These are phyloP conservation scores for Artemia sinica DNA, from an alignment of 2,888 invertebrate genomes.

Conservation along the genomic window DNA sequence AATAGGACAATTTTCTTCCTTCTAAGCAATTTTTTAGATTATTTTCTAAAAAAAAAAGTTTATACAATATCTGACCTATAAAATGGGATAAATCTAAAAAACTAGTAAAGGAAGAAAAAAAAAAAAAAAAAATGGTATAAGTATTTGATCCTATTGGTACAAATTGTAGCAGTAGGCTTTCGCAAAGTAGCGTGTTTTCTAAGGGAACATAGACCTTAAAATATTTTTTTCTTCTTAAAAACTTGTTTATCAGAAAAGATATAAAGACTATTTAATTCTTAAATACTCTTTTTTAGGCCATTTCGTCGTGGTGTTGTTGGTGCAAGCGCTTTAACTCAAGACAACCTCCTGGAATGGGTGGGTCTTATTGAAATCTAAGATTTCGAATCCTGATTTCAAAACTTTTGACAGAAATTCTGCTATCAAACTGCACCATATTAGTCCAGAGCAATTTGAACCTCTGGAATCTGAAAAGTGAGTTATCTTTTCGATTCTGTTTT, in stretches of 20 bases:
- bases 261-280: neutral
- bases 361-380: slow-evolving; percentile 91
- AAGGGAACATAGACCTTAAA: neutral
- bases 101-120: no score
- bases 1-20: no score
- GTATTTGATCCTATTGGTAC: no score
- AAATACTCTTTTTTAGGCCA: slow-evolving; percentile 44
- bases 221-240: slow-evolving; percentile 11
- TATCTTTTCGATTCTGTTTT: slow-evolving; percentile 18
- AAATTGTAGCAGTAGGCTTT: no score
- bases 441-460: slow-evolving; percentile 67
- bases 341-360: slow-evolving; percentile 87
- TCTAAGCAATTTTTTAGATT: no score
- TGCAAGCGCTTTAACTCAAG: slow-evolving; percentile 58
- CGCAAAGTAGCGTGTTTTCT: no score
- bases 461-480: slow-evolving; percentile 28
- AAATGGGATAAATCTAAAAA: no score
- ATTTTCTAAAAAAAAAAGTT: no score
- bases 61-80: no score
- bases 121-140: no score
- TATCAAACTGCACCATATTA: slow-evolving; percentile 87
- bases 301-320: slow-evolving; percentile 77
- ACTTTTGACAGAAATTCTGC: slow-evolving; percentile 76
- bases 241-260: neutral
- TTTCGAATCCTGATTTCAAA: slow-evolving; percentile 76